These are phyloP conservation scores for Sinocyclocheilus rhinocerous DNA, from an alignment of 2,113 vertebrate genomes.

Conservation along the genomic window DNA sequence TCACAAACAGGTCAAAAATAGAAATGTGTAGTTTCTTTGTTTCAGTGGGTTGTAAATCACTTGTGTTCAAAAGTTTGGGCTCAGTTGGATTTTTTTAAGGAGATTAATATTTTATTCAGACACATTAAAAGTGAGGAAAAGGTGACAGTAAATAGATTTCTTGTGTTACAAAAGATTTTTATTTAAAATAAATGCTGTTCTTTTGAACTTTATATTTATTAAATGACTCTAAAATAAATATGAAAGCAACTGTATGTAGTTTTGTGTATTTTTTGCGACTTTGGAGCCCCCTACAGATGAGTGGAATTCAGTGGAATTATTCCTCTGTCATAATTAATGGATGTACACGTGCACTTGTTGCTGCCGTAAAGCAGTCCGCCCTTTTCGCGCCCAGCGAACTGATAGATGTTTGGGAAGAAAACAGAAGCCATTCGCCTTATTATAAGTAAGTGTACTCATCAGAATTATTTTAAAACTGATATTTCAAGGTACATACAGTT, in stretches of 20 bases:
- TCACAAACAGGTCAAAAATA: neutral
- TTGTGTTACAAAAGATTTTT: neutral
- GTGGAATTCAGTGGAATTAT: no score
- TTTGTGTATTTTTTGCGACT: no score
- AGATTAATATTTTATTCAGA: neutral
- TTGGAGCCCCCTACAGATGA: no score
- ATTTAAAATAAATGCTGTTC: neutral
- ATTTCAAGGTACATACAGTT: no score
- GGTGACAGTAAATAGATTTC: neutral
- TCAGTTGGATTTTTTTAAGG: neutral
- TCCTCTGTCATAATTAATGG: no score
- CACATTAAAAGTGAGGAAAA: neutral
- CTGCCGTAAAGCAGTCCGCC: no score
- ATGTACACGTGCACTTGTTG: no score
- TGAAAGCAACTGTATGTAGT: neutral
- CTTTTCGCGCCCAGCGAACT: no score
- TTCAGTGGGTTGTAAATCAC: neutral
- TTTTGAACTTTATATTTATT: neutral
- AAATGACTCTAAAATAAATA: neutral
- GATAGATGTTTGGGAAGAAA: no score
- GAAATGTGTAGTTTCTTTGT: constrained; percentile 3
- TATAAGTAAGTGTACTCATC: no score
- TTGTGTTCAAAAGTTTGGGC: neutral
- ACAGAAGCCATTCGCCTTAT: no score
- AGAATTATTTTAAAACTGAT: no score